Base-by-base conservation (phyloP, 2,888 invertebrate species). In the Lissocephala sabroskyi region DNA sequence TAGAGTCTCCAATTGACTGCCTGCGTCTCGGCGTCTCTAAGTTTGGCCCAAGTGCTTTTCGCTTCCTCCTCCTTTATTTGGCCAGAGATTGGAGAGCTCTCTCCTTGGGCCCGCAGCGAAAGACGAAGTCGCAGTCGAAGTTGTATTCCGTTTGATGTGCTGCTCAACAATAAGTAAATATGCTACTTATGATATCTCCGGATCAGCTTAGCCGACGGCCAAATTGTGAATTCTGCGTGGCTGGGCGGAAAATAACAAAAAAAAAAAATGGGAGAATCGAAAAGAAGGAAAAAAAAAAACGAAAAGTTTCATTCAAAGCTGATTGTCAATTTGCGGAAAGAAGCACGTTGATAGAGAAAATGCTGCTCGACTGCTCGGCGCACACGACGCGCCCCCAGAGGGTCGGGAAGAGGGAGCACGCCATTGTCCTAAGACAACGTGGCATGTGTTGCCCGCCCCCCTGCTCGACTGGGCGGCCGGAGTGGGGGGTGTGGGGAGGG, bases 301-400 rank as follows among this genome's bases (percentile, higher is more conserved):
- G 52, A 33, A 45, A 50, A 53, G 47, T 49, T 49, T 56, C 64
- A 68, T 66, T 74, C 62, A 66, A 57, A 40, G 70, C 62, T 74
- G 74, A 74, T 63, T 70, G 73, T 66, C 55, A 62, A 65, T 56
- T 56, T 56, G 47, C 37, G 47, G 53, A 35, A 11, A 14, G n/a
- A 35, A 35, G 3, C 14, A 35, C 35, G 14, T 16, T 14, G 35
- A 35, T 2, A 14, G 4, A 13, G 35, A 23, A 23, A 23, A 23
- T 10, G 13, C 10, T 11, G 13, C 17, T 35, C 7, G 14, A 35
- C 35, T 35, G 16, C 30, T 6, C 11, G 2, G n/a, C 4, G n/a
- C 30, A 13, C 10, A 13, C 11, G 3, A n/a, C 11, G 7, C 13
- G 23, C 13, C 18, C 19, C 14, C 13, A 41, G 16, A n/a, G 19